Evolutionary conservation across 1,140 invertebrate genomes (phyloP), one percentile per base, ranked within the genome.

Genomic region (Polyergus mexicanus): DNA sequence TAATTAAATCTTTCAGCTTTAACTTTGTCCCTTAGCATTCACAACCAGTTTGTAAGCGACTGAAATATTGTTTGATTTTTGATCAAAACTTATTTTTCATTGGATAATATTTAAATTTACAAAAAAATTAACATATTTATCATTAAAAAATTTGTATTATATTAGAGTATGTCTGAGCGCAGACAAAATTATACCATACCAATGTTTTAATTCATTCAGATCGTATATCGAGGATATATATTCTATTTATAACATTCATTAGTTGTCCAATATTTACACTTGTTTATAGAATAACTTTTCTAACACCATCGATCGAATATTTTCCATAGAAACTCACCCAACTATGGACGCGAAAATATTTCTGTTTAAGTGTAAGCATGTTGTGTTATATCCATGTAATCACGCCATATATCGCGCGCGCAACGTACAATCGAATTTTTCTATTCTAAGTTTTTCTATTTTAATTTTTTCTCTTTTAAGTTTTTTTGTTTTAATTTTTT

Each of bases 281-380:
- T 56, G 25, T 80, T 51, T 54, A 51, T 51, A 78, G 28, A 32
- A 13, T 25, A 25, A 69, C 38, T 47, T 65, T 62, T 19, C 8
- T 28, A 5, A 75, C 35, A 41, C 60, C 19, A 44, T 63, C 62
- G 63, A 56, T 7, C 68, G 88, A 91, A 89, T 86, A 87, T 89
- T 89, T 87, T 87, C 87, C 56, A 83, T 78, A n/a, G 85, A 87
- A 89, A 89, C 83, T 83, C 69, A 77, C 41, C 74, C 86, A 85
- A 60, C 65, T 78, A 60, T 77, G 84, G 78, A 85, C 62, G 65
- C 74, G 77, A 88, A 78, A 87, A 63, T 84, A 84, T 83, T 69
- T 84, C 22, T 87, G 63, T 78, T 62, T 71, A 44, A 83, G 71
- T 87, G 66, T 71, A 65, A 84, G 41, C 85, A 85, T 44, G 72